phyloP scores from a whole-genome alignment of 2,888 invertebrate species.

The Volucella inflata region DNA sequence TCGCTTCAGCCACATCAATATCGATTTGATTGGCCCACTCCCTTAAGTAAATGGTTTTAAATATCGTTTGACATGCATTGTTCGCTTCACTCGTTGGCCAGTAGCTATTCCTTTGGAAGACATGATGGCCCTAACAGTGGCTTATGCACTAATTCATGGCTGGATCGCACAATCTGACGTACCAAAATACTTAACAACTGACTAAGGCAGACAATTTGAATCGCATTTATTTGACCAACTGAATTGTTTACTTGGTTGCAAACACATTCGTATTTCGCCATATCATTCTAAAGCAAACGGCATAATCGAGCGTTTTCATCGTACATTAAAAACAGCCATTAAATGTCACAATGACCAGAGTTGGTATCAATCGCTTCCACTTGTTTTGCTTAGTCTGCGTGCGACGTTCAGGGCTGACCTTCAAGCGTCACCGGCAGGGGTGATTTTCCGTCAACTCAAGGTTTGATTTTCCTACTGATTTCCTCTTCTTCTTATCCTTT shows the following conservation, averaged over 20 bases:
- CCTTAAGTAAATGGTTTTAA: conserved; percentile 2
- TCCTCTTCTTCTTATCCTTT: no score
- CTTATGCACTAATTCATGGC: conserved; percentile 78
- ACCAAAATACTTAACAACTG: conserved; percentile 81
- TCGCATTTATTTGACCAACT: no score
- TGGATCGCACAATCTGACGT: conserved; percentile 83
- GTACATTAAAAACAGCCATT: conserved; percentile 79
- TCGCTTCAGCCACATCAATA: conserved; percentile 11
- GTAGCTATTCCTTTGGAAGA: conserved; percentile 22
- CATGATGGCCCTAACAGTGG: conserved; percentile 74
- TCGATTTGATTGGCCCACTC: conserved; percentile 12
- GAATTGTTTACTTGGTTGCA: conserved; percentile 76
- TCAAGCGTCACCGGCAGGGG: conserved; percentile 41
- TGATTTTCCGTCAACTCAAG: conserved; percentile 17
- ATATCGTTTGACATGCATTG: conserved; percentile 20
- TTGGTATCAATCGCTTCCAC: no score
- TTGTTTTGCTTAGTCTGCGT: conserved; percentile 35
- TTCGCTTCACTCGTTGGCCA: conserved; percentile 18
- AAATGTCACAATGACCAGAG: conserved; percentile 21
- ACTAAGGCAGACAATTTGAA: conserved; percentile 82
- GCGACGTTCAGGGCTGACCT: conserved; percentile 26
- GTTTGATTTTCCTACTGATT: conserved; percentile 16
- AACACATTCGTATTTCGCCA: conserved; percentile 77
- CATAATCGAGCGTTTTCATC: conserved; percentile 81
- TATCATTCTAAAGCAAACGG: conserved; percentile 82